A percentile compares a stretch with the other conserved stretches of the same genome.
These are phyloP conservation scores for Xylota segnis DNA, from an alignment of 2,888 invertebrate genomes.

Conservation along the genomic window DNA sequence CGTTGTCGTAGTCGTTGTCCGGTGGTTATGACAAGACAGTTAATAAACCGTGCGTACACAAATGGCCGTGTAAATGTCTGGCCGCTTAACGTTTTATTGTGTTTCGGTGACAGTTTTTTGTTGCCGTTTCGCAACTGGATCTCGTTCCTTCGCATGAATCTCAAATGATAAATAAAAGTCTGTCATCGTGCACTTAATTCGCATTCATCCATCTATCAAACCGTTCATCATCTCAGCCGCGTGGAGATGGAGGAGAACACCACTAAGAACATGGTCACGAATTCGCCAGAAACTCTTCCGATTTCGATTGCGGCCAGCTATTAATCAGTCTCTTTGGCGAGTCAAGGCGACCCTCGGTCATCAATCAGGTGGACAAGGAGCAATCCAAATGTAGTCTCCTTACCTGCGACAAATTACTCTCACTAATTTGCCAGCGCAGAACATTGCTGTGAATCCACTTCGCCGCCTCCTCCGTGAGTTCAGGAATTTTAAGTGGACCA, in stretches of 20 bases:
- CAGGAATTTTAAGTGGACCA: conserved; percentile 73
- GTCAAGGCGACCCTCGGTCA: conserved; percentile 64
- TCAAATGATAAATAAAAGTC: conserved; percentile 55
- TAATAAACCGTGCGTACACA: conserved; percentile 46
- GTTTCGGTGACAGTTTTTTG: conserved; percentile 40
- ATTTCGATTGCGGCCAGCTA: conserved; percentile 81
- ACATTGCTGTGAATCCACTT: conserved; percentile 15
- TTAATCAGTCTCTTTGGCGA: conserved; percentile 81
- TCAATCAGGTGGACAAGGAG: conserved; percentile 71
- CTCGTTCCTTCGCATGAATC: not conserved
- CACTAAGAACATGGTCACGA: conserved; percentile 77
- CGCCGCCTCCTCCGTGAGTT: not conserved
- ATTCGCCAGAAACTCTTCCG: conserved; percentile 78
- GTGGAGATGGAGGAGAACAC: conserved; percentile 28
- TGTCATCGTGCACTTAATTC: conserved; percentile 71
- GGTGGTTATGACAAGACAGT: conserved; percentile 70
- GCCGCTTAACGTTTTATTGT: conserved; percentile 40
- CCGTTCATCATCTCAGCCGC: conserved; percentile 26
- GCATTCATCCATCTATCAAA: conserved; percentile 54
- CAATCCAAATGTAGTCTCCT: conserved; percentile 44
- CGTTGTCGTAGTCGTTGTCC: conserved; percentile 12
- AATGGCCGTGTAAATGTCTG: conserved; percentile 63
- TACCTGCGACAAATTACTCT: conserved; percentile 63
- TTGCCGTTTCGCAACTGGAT: conserved; percentile 37
- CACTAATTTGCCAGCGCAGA: conserved; percentile 56